These are phyloP conservation scores for Ochotona princeps DNA, from an alignment of 2,113 vertebrate genomes.

Conservation along the genomic window DNA sequence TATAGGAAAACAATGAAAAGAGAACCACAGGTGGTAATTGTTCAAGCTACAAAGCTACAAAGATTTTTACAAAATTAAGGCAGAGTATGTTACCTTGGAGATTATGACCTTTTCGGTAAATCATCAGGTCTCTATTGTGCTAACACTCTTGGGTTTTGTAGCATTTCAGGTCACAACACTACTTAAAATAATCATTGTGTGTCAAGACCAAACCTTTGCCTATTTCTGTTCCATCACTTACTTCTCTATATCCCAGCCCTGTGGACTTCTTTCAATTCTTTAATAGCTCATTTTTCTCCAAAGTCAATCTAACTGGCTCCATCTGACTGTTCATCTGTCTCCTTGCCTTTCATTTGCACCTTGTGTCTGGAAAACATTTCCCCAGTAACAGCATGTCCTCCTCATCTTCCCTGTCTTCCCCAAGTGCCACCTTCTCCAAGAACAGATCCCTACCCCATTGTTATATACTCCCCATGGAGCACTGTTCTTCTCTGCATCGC, in stretches of 20 bases:
- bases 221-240: conserved; percentile 1
- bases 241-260: conserved; percentile 44
- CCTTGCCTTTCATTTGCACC: conserved; percentile 27
- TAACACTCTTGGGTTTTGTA: conserved; percentile 54
- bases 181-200: conserved; percentile 61
- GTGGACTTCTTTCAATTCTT: conserved; percentile 62
- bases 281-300: conserved; percentile 43
- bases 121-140: conserved; percentile 55
- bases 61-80: conserved; percentile 57
- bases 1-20: conserved; percentile 63
- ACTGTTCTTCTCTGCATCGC: conserved; percentile 17
- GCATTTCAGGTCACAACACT: conserved; percentile 40
- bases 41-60: conserved; percentile 54
- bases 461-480: neutral
- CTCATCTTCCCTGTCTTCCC: conserved; percentile 29
- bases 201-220: neutral
- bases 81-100: conserved; percentile 61
- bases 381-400: conserved; percentile 15
- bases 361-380: conserved; percentile 35
- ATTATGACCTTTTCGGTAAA: conserved; percentile 54
- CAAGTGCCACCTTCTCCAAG: conserved; percentile 16
- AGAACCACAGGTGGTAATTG: conserved; percentile 58
- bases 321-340: neutral
- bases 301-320: neutral
- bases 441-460: neutral